phyloP scores from a whole-genome alignment of 2,888 invertebrate genomes.

The Ormyrus thymus region DNA sequence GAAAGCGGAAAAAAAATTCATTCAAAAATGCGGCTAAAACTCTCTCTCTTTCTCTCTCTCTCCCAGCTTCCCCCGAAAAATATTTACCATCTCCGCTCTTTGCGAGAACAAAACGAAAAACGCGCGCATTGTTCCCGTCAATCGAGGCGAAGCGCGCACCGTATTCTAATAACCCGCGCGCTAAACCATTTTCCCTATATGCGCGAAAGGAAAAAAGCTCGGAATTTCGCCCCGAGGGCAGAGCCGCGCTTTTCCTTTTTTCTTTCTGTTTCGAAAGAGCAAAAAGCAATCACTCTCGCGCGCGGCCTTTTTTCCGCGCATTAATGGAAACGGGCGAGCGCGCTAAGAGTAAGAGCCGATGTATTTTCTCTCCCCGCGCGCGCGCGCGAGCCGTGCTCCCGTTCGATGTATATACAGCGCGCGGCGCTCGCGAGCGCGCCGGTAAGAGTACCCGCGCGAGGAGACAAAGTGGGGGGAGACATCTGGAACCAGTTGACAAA shows the following conservation, averaged over 20 bases:
- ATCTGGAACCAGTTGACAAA: conserved; percentile 18
- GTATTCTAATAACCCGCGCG: background rate
- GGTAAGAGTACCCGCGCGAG: too few species aligned
- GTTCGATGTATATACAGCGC: too few species aligned
- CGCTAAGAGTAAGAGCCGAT: conserved; percentile 7
- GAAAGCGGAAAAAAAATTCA: too few species aligned
- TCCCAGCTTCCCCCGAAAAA: too few species aligned
- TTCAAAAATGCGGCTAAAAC: too few species aligned
- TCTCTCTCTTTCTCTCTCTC: too few species aligned
- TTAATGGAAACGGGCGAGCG: conserved; percentile 14
- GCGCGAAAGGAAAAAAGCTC: too few species aligned
- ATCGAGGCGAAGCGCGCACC: too few species aligned
- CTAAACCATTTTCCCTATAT: background rate
- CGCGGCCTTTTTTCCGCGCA: conserved; percentile 15
- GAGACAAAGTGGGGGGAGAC: background rate
- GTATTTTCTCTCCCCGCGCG: background rate
- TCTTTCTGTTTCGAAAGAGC: background rate
- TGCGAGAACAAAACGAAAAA: too few species aligned
- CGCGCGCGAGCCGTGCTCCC: background rate
- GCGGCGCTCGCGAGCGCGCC: too few species aligned
- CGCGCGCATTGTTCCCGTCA: too few species aligned
- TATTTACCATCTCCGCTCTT: too few species aligned
- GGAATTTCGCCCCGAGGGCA: background rate
- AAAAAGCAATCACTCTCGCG: conserved; percentile 32
- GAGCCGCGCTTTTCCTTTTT: background rate